Conservation (phyloP, 1,140 invertebrate species). For the Drosophila asahinai region DNA sequence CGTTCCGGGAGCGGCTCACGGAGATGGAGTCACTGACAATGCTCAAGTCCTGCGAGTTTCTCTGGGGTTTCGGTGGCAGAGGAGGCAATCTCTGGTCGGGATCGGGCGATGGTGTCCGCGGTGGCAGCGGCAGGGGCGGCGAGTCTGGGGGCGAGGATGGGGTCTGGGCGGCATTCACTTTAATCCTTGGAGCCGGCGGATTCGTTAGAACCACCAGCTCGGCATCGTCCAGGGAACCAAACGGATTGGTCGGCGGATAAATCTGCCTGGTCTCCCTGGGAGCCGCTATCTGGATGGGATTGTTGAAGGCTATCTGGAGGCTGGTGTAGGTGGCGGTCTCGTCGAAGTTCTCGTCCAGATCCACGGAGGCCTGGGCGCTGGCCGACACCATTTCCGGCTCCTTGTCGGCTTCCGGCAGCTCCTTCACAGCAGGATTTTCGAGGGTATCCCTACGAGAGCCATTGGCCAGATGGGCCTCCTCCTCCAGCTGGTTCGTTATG, state of each 20-base stretch:
- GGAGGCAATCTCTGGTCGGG: conserved; percentile 69
- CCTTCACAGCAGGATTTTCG: conserved; percentile 76
- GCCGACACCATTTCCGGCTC: conserved; percentile 46
- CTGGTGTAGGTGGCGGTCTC: conserved; percentile 92
- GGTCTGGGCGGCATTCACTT: conserved; percentile 76
- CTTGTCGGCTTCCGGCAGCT: conserved; percentile 59
- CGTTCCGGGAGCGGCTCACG: conserved; percentile 63
- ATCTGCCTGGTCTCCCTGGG: conserved; percentile 12
- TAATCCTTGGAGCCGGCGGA: conserved; percentile 85
- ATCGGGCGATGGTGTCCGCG: conserved; percentile 72
- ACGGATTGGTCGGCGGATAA: conserved; percentile 64
- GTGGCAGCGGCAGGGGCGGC: conserved; percentile 67
- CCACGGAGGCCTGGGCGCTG: conserved; percentile 84
- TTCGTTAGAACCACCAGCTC: conserved; percentile 79
- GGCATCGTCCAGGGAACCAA: conserved; percentile 64
- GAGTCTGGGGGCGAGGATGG: conserved; percentile 66
- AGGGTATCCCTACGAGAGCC: conserved; percentile 86
- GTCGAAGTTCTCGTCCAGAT: conserved; percentile 88
- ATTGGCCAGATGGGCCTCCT: conserved; percentile 87
- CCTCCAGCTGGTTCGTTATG: conserved; percentile 75
- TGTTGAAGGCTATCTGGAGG: conserved; percentile 93
- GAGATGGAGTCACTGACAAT: conserved; percentile 61
- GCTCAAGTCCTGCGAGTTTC: conserved; percentile 69
- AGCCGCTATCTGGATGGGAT: conserved; percentile 87
- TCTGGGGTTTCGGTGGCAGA: conserved; percentile 71